Evolutionary conservation across 2,113 vertebrate species (phyloP).

Genomic region (Cinclus cinclus): DNA sequence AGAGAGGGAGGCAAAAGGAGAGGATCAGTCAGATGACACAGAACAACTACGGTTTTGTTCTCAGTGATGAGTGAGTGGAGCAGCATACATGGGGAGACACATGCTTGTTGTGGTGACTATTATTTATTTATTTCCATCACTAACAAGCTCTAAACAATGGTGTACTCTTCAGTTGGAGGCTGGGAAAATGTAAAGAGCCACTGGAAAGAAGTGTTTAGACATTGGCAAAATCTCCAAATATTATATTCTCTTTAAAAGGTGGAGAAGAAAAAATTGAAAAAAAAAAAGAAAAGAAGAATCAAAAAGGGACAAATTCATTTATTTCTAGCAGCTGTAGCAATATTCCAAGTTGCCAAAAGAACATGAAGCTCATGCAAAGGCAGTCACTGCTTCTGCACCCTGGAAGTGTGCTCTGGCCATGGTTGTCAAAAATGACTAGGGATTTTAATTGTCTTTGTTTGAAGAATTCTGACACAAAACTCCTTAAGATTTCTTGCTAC

Average conservation of each 20-base stretch:
- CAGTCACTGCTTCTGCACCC: not conserved
- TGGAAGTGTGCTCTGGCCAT: not conserved
- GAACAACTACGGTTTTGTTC: constrained; percentile 45
- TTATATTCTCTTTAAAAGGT: not conserved
- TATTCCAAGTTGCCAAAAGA: not conserved
- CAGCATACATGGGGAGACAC: not conserved
- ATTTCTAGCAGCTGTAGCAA: not conserved
- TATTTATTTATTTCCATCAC: constrained; percentile 24
- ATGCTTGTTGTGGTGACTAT: not conserved
- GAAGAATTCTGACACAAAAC: not conserved
- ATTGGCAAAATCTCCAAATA: not conserved
- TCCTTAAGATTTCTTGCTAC: not conserved
- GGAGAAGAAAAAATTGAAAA: not conserved
- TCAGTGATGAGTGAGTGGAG: not conserved
- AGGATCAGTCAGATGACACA: not conserved
- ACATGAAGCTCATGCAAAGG: not conserved
- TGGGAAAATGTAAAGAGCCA: not conserved
- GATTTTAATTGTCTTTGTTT: not conserved
- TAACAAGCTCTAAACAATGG: not conserved
- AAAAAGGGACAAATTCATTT: not conserved
- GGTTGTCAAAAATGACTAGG: not conserved
- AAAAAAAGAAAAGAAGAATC: not conserved
- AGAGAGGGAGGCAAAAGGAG: not conserved
- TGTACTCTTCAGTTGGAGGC: not conserved
- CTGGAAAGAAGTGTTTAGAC: not conserved